phyloP scores from a whole-genome alignment of 2,888 invertebrate genomes.

The Tachina lurida region DNA sequence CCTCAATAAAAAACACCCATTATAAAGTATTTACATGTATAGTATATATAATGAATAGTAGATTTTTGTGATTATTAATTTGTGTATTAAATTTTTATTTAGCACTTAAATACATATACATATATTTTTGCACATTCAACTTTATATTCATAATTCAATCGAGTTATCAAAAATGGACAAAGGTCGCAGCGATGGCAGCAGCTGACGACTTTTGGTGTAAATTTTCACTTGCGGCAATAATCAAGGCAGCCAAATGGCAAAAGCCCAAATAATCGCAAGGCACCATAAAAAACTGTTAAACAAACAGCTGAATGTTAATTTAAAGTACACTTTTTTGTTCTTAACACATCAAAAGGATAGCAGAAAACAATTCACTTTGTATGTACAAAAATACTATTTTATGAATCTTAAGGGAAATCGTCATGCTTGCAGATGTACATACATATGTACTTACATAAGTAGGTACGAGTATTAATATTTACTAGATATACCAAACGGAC shows the following conservation, averaged over 20 bases:
- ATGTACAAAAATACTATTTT: constrained; percentile 18
- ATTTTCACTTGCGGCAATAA: constrained; percentile 67
- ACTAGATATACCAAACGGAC: too few relatives aligned
- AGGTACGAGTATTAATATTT: too few relatives aligned
- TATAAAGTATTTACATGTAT: neutral
- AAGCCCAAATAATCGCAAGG: constrained; percentile 57
- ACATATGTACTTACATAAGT: neutral
- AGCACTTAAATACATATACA: constrained; percentile 39
- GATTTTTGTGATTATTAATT: neutral
- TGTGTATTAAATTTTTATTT: constrained; percentile 39
- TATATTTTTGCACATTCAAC: constrained; percentile 48
- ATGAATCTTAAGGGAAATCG: constrained; percentile 64
- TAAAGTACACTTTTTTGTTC: constrained; percentile 36
- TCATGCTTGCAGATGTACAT: constrained; percentile 37
- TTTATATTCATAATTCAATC: constrained; percentile 40
- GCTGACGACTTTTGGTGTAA: constrained; percentile 54
- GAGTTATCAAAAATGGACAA: constrained; percentile 60
- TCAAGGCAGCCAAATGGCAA: constrained; percentile 69
- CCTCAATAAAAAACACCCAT: too few relatives aligned
- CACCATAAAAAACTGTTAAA: constrained; percentile 37
- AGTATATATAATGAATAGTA: neutral
- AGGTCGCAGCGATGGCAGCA: constrained; percentile 54
- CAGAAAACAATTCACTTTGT: constrained; percentile 33
- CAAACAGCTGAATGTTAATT: constrained; percentile 61
- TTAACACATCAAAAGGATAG: constrained; percentile 42